Base-by-base conservation (phyloP, 2,113 vertebrate species). In the Tapirus terrestris region DNA sequence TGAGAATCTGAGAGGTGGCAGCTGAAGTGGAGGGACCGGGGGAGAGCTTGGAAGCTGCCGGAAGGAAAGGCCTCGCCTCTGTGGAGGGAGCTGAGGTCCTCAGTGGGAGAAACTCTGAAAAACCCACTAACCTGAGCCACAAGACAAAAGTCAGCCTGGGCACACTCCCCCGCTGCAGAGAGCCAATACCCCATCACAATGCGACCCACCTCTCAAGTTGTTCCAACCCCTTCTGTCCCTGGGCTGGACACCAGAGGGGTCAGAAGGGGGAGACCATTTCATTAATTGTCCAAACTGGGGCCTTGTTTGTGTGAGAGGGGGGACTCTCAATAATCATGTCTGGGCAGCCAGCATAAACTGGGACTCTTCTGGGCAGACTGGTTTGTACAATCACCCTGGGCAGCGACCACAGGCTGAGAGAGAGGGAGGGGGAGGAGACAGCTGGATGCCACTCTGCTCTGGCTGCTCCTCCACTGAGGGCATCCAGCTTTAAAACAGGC, bases 371-470 rank as follows among this genome's bases (percentile, higher is more conserved):
- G 7, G 27, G 56, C 16, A 67, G 18, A n/a, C 6, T 11, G 83
- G 23, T 68, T 83, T 75, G 6, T 36, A 12, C 4, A 1, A 67
- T 45, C 9, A 43, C 61, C 33, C 58, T 53, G 63, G 36, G 18
- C 8, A 39, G 23, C 1, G 14, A 39, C 9, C 5, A 36, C 18
- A 13, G 51, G 51, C 14, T 53, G 43, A 29, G 12, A 33, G 33
- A 31, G 8, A 10, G 25, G 33, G 13, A 18, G 45, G 21, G 29
- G 27, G 8, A 53, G 27, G 77, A 73, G 39, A 9, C 4, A 56
- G 20, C n/a, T 16, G 51, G 23, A 39, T 1, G 13, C 13, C 5
- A 16, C 14, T 10, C 0, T 2, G 10, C 11, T 43, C 63, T 11
- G 4, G 31, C 13, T 0, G 8, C 45, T 73, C 14, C 39, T 58